phyloP scores from a whole-genome alignment of 2,797 vertebrate genomes.

The Catamblyrhynchus diadema region DNA sequence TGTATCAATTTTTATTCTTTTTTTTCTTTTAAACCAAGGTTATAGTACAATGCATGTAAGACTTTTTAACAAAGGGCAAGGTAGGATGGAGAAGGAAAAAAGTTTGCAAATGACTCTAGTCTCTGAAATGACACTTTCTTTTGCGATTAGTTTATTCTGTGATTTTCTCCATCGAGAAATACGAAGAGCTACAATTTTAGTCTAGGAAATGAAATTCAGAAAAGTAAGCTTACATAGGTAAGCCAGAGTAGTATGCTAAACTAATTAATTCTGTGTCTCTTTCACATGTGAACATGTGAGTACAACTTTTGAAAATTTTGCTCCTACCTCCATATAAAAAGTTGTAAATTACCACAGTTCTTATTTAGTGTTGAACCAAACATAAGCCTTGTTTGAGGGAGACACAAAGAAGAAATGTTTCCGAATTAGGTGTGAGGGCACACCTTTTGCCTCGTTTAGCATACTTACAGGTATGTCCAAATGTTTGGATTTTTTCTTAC shows the following conservation, averaged over 20 bases:
- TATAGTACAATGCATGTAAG: neutral
- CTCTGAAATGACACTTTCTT: neutral
- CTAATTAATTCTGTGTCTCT: neutral
- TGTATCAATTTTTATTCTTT: neutral
- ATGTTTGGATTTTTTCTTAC: neutral
- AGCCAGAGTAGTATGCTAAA: neutral
- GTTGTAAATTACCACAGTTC: neutral
- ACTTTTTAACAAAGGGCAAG: neutral
- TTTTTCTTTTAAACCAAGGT: neutral
- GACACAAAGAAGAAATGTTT: neutral
- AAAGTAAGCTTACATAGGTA: neutral
- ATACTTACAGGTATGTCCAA: neutral
- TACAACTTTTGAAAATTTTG: neutral
- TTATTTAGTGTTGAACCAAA: neutral
- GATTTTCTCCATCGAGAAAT: neutral
- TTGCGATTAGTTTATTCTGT: neutral
- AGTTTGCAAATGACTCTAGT: neutral
- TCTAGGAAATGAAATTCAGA: neutral
- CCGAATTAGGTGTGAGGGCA: neutral
- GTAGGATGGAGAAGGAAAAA: neutral
- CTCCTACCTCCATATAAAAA: neutral
- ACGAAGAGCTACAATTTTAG: neutral
- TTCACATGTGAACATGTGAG: neutral
- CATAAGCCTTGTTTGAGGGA: neutral
- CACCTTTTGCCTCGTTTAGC: neutral